Conservation (phyloP, 2,888 invertebrate genomes). For the Microplitis manilae region DNA sequence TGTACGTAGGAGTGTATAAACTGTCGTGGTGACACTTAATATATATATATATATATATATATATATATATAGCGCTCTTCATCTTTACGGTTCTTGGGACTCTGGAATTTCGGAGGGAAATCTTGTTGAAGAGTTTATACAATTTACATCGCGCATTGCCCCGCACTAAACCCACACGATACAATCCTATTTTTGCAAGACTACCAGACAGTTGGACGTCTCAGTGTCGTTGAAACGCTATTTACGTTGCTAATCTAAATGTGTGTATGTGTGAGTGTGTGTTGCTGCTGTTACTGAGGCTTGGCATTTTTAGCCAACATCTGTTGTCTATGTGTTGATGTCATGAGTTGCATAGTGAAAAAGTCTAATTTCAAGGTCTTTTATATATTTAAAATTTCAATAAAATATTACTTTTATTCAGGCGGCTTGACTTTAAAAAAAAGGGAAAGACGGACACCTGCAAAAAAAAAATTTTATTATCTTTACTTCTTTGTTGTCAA, state of each 20-base stretch:
- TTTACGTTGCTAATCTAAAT: conserved; percentile 1
- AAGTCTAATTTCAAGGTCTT: conserved; percentile 1
- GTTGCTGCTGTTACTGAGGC: conserved; percentile 26
- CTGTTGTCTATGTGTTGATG: conserved; percentile 43
- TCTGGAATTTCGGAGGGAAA: conserved; percentile 10
- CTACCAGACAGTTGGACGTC: conserved; percentile 69
- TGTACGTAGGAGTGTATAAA: conserved; percentile 1
- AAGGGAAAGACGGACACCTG: not conserved
- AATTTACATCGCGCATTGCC: not conserved
- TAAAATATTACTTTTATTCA: not conserved
- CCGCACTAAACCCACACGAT: not conserved
- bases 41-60: not conserved
- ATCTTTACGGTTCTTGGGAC: not conserved
- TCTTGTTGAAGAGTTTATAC: conserved; percentile 19
- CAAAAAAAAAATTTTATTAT: no score
- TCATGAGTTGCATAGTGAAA: not conserved
- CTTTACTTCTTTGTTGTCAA: no score
- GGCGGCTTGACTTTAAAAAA: not conserved
- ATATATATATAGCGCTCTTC: not conserved
- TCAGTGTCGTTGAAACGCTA: conserved; percentile 44
- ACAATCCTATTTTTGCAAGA: conserved; percentile 64
- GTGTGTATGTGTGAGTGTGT: conserved; percentile 10
- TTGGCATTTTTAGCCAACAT: conserved; percentile 50
- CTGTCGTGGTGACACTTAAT: not conserved
- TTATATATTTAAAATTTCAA: not conserved